phyloP scores from a whole-genome alignment of 2,797 vertebrate species.

The Orestias chungarensis region DNA sequence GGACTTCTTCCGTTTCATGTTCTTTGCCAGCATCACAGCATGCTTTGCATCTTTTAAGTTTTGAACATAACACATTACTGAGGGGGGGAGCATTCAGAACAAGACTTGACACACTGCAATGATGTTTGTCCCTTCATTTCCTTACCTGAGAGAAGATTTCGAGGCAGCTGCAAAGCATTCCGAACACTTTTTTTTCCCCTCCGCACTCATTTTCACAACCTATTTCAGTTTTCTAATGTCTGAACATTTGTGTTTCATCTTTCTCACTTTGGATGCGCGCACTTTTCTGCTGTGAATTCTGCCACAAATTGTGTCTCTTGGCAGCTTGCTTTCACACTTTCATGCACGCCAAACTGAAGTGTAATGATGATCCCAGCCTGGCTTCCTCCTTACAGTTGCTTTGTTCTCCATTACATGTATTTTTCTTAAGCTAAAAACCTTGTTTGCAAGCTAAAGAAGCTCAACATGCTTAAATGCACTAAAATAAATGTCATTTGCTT shows the following conservation, averaged over 20 bases:
- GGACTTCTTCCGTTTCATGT: neutral
- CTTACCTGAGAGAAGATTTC: slow-evolving; percentile 11
- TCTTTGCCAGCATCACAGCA: neutral
- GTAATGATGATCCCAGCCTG: slow-evolving; percentile 38
- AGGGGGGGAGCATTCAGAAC: slow-evolving; percentile 3
- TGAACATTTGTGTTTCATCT: slow-evolving; percentile 57
- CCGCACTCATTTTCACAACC: slow-evolving; percentile 55
- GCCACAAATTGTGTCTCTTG: slow-evolving; percentile 43
- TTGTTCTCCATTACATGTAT: slow-evolving; percentile 18
- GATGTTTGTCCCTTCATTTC: slow-evolving; percentile 26
- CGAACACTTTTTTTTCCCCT: slow-evolving; percentile 23
- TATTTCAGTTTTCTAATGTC: slow-evolving; percentile 53
- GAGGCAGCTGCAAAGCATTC: slow-evolving; percentile 30
- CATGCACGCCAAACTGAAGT: slow-evolving; percentile 34
- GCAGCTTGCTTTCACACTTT: slow-evolving; percentile 54
- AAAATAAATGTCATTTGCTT: neutral
- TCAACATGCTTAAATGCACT: slow-evolving; percentile 4
- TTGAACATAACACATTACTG: slow-evolving; percentile 8
- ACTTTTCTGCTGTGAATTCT: slow-evolving; percentile 55
- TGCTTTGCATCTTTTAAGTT: slow-evolving; percentile 1
- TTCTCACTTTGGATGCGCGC: slow-evolving; percentile 51
- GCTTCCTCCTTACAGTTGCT: slow-evolving; percentile 22
- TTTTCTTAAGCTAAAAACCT: slow-evolving; percentile 16
- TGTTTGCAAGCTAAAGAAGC: neutral
- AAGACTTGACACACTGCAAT: slow-evolving; percentile 3